Conservation (phyloP, 2,888 invertebrate genomes). For the Caenorhabditis parvicauda region DNA sequence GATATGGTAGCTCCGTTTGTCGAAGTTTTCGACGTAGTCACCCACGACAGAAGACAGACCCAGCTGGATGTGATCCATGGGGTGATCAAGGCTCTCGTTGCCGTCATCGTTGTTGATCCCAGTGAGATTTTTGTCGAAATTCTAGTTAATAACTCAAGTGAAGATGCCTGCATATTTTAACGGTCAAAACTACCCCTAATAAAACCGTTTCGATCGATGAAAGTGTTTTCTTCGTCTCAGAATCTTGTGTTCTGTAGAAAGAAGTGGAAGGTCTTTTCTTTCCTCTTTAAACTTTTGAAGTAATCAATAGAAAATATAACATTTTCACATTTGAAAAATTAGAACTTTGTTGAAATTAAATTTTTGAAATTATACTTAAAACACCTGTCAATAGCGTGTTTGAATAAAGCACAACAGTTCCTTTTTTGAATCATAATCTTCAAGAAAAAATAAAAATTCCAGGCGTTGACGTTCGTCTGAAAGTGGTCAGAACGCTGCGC, state of each 20-base stretch:
- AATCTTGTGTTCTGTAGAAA: too few relatives aligned
- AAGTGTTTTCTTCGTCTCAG: too few relatives aligned
- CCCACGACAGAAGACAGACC: conserved; percentile 33
- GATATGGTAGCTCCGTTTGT: conserved; percentile 82
- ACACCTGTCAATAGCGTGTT: background rate
- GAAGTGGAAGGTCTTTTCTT: too few relatives aligned
- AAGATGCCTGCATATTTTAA: conserved; percentile 1
- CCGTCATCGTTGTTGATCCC: conserved; percentile 90
- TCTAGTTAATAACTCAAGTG: too few relatives aligned
- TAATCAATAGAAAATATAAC: too few relatives aligned
- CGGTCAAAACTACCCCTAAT: too few relatives aligned
- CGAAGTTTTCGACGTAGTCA: conserved; percentile 59
- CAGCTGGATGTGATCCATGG: conserved; percentile 83
- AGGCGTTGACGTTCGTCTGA: conserved; percentile 88
- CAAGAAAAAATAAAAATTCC: conserved; percentile 6
- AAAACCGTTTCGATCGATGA: too few relatives aligned
- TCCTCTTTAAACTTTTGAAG: too few relatives aligned
- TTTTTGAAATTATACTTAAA: conserved; percentile 1
- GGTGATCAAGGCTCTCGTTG: conserved; percentile 83
- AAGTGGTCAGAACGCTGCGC: conserved; percentile 81
- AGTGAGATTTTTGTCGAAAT: conserved; percentile 62
- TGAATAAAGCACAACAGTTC: background rate
- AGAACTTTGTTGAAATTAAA: background rate
- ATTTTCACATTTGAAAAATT: too few relatives aligned
- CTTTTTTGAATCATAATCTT: background rate